Base-by-base conservation (phyloP, 2,113 vertebrate genomes). In the Struthio camelus region DNA sequence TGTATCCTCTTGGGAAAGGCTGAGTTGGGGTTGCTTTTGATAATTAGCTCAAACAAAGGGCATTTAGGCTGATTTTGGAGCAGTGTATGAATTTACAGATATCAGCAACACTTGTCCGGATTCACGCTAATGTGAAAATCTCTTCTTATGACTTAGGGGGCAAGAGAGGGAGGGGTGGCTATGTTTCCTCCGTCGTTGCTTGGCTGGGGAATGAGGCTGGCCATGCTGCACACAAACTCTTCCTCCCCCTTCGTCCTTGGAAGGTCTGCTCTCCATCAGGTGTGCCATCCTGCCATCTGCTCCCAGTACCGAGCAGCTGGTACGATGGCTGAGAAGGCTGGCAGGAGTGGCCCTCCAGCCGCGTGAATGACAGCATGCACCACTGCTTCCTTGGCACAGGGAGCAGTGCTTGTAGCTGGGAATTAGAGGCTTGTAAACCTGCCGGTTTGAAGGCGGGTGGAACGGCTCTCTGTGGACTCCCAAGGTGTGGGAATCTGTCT, bases 191-290 rank as follows among this genome's bases (percentile, higher is more conserved):
- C 1, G 0, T 64, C 53, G 90, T 82, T 36, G 10, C 23, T 2
- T 6, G 54, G 18, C 80, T 84, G 53, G 67, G 32, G 58, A 67
- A 27, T 19, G 42, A 61, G 79, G 54, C 65, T 54, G 73, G 80
- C 80, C 83, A 12, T 3, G 51, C 79, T 30, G 16, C 8, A 8
- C 30, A 36, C 92, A 72, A 90, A 59, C 71, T 94, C 89, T 91
- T 76, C 95, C 93, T 94, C 88, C 88, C 94, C 42, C 80, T 98
- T 96, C 80, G 97, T 97, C 97, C 97, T 98, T 97, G 97, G 95
- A 98, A 98, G 97, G 94, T 97, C 97, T 97, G 97, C 97, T 98
- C 94, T 95, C 97, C 97, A 95, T 98, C 97, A 98, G 98, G 96
- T 97, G 94, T 91, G 93, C 97, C 93, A 90, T 97, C 90, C 75